A percentile compares a stretch with the other conserved stretches of the same genome.
Conservation (phyloP, 2,888 invertebrate genomes). For the Parnassius orleans region DNA sequence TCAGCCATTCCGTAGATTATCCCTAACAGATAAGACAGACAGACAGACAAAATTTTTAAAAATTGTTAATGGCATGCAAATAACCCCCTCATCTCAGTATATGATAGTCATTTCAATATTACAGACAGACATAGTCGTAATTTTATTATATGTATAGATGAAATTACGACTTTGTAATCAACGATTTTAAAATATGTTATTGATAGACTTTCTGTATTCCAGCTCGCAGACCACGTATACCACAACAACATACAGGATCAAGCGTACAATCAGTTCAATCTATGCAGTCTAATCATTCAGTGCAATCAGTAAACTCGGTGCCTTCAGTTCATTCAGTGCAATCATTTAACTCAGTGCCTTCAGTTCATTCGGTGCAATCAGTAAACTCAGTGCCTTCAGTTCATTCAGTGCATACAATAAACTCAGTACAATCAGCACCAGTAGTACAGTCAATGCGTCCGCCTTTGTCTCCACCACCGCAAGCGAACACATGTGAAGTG, state of each 20-base stretch:
- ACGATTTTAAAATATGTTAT: too few relatives aligned
- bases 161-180: background rate
- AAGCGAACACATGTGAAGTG: constrained; percentile 6
- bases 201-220: background rate
- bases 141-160: too few relatives aligned
- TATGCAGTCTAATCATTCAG: constrained; percentile 38
- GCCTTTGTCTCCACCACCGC: background rate
- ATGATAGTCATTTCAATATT: too few relatives aligned
- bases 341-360: constrained; percentile 37
- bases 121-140: too few relatives aligned
- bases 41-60: too few relatives aligned
- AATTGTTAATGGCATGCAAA: too few relatives aligned
- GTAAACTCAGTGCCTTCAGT: constrained; percentile 56
- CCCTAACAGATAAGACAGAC: too few relatives aligned
- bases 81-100: too few relatives aligned
- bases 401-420: constrained; percentile 39
- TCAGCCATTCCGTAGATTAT: too few relatives aligned
- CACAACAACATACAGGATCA: constrained; percentile 73
- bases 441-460: background rate
- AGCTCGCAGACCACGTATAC: constrained; percentile 58
- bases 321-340: constrained; percentile 55
- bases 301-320: constrained; percentile 39
- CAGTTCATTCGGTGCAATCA: constrained; percentile 39
- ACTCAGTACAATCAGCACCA: constrained; percentile 36
- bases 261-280: constrained; percentile 66